A percentile compares a stretch with the other conserved stretches of the same genome.
phyloP scores from a whole-genome alignment of 2,113 vertebrate species.

The Erythrocebus patas region DNA sequence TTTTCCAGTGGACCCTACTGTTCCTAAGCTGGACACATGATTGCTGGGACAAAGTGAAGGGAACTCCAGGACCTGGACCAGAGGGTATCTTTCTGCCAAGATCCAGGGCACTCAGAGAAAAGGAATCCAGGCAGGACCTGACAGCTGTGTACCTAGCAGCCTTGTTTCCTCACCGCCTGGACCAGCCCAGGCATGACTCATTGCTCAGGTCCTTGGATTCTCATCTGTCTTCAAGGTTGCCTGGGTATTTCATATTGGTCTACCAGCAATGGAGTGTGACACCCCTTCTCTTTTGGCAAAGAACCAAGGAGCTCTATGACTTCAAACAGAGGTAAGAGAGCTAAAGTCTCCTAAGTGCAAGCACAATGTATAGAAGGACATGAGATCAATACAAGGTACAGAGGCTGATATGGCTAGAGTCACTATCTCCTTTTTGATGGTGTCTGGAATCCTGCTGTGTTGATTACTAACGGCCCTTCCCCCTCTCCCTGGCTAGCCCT shows the following conservation, averaged over 20 bases:
- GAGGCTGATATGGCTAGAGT: not conserved
- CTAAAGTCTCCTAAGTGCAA: not conserved
- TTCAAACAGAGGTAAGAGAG: not conserved
- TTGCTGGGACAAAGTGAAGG: not conserved
- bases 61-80: not conserved
- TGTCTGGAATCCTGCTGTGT: not conserved
- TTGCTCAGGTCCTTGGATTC: not conserved
- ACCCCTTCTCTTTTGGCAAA: not conserved
- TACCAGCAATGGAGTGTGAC: not conserved
- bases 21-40: not conserved
- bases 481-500: not conserved
- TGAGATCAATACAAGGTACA: not conserved
- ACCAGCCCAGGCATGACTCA: not conserved
- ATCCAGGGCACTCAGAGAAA: not conserved
- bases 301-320: not conserved
- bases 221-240: not conserved
- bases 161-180: not conserved
- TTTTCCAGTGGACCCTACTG: not conserved
- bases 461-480: not conserved
- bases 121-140: not conserved
- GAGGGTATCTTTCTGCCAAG: not conserved
- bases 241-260: not conserved
- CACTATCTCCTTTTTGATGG: not conserved
- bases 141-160: not conserved
- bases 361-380: not conserved